These are phyloP conservation scores for Taurulus bubalis DNA, from an alignment of 2,113 vertebrate genomes.

Conservation along the genomic window DNA sequence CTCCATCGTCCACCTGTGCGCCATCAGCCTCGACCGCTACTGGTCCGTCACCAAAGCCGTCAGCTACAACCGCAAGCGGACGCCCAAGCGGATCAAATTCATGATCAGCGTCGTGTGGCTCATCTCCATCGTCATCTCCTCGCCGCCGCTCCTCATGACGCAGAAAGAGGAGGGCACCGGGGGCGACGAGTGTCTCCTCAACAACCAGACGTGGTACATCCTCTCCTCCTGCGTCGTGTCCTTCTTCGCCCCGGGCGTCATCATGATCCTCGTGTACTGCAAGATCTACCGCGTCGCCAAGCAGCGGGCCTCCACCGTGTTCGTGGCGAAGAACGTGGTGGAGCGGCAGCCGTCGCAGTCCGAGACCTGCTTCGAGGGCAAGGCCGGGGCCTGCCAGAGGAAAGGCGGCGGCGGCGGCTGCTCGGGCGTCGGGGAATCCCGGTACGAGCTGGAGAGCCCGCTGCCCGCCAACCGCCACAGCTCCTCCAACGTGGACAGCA, in stretches of 20 bases:
- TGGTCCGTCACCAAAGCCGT: constrained; percentile 90
- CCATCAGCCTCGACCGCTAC: constrained; percentile 91
- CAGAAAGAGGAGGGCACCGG: constrained; percentile 40
- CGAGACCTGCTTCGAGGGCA: constrained; percentile 73
- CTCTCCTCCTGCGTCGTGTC: constrained; percentile 88
- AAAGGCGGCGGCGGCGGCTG: constrained; percentile 15
- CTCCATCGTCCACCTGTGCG: constrained; percentile 90
- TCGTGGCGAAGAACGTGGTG: constrained; percentile 78
- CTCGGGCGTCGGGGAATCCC: not conserved
- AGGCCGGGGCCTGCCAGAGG: constrained; percentile 13
- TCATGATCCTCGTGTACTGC: constrained; percentile 90
- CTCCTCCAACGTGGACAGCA: constrained; percentile 55
- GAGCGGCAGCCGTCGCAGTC: constrained; percentile 72
- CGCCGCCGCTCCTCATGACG: constrained; percentile 86
- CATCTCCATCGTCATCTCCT: constrained; percentile 85
- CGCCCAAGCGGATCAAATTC: constrained; percentile 84
- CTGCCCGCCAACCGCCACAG: constrained; percentile 47
- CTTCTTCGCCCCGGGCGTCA: constrained; percentile 88
- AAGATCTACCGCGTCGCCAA: constrained; percentile 88
- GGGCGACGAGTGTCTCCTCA: constrained; percentile 84
- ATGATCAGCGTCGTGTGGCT: constrained; percentile 88
- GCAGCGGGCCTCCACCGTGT: constrained; percentile 81
- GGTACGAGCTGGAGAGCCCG: constrained; percentile 65
- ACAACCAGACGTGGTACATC: constrained; percentile 91
- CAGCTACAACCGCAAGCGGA: constrained; percentile 88